Base-by-base conservation (phyloP, 2,113 vertebrate genomes). In the Mirza zaza region DNA sequence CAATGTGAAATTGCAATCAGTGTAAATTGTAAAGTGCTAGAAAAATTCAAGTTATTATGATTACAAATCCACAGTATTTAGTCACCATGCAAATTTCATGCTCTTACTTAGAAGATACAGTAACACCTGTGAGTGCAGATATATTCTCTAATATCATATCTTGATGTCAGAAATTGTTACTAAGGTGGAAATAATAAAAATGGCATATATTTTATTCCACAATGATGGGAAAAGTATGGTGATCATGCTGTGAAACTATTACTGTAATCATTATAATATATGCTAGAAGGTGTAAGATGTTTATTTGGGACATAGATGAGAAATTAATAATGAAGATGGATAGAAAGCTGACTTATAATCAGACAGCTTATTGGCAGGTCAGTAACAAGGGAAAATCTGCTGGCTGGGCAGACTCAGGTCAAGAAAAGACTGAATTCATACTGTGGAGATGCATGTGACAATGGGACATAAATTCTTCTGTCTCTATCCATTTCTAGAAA, bases 141-240 rank as follows among this genome's bases (percentile, higher is more conserved):
- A 29, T 77, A 71, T 45, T 89, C 55, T 89, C 32, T 34, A 83
- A 39, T 73, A 88, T 81, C 55, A 45, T 70, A 80, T 50, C n/a
- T 57, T 85, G n/a, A 73, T 85, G n/a, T 79, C 29, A 75, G 75
- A 96, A 92, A 75, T 68, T 79, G 50, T n/a, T 42, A 61, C n/a
- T 48, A 61, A 34, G 8, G 50, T 83, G 18, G n/a, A 83, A 67
- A 90, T 57, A 68, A 92, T 55, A 76, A 23, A 82, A 48, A 20
- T 87, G 48, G 0, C 21, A 52, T 42, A 8, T 82, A 77, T 77
- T 96, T 96, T 80, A 94, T 85, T 71, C 39, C 39, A 95, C 34
- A 85, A 45, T 71, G 34, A 81, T 91, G 50, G 65, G 48, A 34
- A 90, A 95, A 63, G 9, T 85, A 88, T 92, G 4, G 36, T 75